Conservation (phyloP, 2,888 invertebrate species). For the Hypomecis atomaria region DNA sequence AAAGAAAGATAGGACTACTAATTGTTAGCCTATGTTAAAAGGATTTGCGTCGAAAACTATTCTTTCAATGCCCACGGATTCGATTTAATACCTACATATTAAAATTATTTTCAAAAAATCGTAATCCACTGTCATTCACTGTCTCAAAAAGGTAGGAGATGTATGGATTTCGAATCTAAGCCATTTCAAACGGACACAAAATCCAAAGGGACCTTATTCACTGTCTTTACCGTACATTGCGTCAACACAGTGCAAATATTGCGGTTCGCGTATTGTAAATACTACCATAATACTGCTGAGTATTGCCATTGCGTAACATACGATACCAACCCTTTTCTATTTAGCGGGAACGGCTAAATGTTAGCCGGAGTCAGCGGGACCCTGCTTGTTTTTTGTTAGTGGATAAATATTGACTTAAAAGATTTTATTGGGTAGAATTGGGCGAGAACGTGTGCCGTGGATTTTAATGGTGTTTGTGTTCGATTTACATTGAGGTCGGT, state of each 20-base stretch:
- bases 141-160: no score
- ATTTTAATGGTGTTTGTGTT: constrained; percentile 30
- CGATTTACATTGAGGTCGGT: constrained; percentile 17
- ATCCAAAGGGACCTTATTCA: background rate
- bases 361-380: constrained; percentile 24
- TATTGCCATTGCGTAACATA: constrained; percentile 40
- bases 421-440: constrained; percentile 32
- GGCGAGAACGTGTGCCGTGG: constrained; percentile 19
- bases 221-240: constrained; percentile 9
- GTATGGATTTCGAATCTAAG: no score
- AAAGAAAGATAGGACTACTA: no score
- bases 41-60: no score
- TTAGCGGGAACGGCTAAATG: constrained; percentile 39
- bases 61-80: no score
- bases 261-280: constrained; percentile 41
- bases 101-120: no score
- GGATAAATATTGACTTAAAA: constrained; percentile 33
- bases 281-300: constrained; percentile 37
- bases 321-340: constrained; percentile 42
- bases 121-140: no score
- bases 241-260: constrained; percentile 38
- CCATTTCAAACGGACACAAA: background rate
- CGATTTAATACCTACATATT: no score
- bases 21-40: no score
- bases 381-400: constrained; percentile 37